Base-by-base conservation (phyloP, 2,113 vertebrate species). In the Pleuronectes platessa region DNA sequence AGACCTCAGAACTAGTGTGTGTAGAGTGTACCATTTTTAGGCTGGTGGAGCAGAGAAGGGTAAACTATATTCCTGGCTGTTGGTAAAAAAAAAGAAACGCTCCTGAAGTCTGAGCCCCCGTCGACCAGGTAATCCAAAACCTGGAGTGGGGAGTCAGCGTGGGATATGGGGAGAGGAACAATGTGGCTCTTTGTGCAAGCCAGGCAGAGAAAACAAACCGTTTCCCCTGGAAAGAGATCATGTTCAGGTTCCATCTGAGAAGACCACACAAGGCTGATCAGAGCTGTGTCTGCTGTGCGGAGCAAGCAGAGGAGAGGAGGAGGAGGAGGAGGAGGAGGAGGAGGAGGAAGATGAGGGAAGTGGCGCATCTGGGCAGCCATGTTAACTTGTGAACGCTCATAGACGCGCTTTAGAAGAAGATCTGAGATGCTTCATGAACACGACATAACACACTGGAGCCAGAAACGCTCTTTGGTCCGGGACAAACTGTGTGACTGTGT, bases 151-250 rank as follows among this genome's bases (percentile, higher is more conserved):
- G 90, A 90, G 89, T 90, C 89, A 80, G 90, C 85, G 90, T 93
- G 91, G 92, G 90, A 93, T 90, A 89, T 86, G 85, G 76, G 85
- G 84, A 87, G 90, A 89, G 85, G 90, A 93, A 93, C 92, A 93
- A 93, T 93, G 90, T 90, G 89, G 88, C 86, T 93, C 92, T 93
- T 93, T 93, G 92, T 93, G 91, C 82, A 74, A 92, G 90, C 82
- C 61, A 82, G 84, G 91, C 86, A 90, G 86, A 77, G 90, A 92
- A 93, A 93, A 93, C 90, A 93, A 93, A 91, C 90, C 86, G 82
- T 90, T 92, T 93, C 90, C 91, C 92, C 91, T 91, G 84, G 90
- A 93, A 93, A 93, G 92, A 92, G 92, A 92, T 93, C 92, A 82
- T 86, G 90, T 93, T 93, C 90, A 76, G 91, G 68, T 92, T 92